Conservation (phyloP, 1,140 invertebrate genomes). For the Coenobita brevimanus region DNA sequence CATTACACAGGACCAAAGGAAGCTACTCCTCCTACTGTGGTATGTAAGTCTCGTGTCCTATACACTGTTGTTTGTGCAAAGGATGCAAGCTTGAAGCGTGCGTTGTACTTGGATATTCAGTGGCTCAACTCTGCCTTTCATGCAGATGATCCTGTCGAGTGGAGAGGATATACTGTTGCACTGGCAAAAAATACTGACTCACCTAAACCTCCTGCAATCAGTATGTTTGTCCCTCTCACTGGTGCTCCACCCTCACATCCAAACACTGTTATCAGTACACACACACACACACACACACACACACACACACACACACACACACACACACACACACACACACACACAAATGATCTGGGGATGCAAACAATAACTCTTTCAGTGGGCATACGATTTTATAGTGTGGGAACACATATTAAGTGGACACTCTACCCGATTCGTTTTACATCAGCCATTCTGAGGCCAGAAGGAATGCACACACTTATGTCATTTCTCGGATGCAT, state of each 20-base stretch:
- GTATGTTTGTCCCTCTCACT: not conserved
- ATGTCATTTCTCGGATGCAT: not conserved
- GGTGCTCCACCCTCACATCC: not conserved
- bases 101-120: constrained; percentile 1
- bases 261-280: not conserved
- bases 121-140: not conserved
- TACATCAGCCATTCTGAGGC: no score
- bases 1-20: not conserved
- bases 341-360: not conserved
- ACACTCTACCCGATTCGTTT: no score
- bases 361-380: not conserved
- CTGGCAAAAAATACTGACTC: not conserved
- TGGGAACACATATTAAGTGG: not conserved
- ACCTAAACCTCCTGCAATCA: not conserved
- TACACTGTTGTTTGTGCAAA: not conserved
- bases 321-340: no score
- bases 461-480: not conserved
- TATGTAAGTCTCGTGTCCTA: not conserved
- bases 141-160: no score
- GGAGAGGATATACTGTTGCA: not conserved
- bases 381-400: not conserved
- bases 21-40: not conserved
- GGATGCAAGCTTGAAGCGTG: constrained; percentile 4
- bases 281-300: not conserved
- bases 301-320: no score